Conservation (phyloP, 2,888 invertebrate species). For the Diploptera punctata region DNA sequence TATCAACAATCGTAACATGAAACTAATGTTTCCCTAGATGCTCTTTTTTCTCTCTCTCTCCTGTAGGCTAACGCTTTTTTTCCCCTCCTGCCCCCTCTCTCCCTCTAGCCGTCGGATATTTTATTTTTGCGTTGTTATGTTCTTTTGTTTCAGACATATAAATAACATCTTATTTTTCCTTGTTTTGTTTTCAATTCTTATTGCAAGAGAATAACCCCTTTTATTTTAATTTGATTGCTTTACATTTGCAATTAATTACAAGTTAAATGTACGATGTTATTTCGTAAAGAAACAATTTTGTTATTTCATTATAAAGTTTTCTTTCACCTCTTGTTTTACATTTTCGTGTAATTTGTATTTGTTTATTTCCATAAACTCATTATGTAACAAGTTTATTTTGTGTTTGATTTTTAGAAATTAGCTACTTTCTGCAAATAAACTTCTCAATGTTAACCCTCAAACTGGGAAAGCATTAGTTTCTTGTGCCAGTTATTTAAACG, state of each 20-base stretch:
- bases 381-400: no score
- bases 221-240: not conserved
- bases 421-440: no score
- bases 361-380: no score
- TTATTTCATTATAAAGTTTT: not conserved
- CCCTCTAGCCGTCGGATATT: not conserved
- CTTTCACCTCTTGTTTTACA: not conserved
- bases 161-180: conserved; percentile 6
- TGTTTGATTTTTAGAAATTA: no score
- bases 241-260: not conserved
- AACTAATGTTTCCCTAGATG: not conserved
- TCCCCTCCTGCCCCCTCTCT: not conserved
- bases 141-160: conserved; percentile 23
- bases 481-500: no score
- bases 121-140: not conserved
- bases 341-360: no score
- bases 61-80: not conserved
- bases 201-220: not conserved
- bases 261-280: not conserved
- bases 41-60: not conserved
- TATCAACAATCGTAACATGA: conserved; percentile 15
- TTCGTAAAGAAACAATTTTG: not conserved
- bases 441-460: no score
- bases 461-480: no score
- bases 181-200: not conserved